Evolutionary conservation across 1,140 invertebrate species (phyloP), one percentile per base, ranked within the genome.

Genomic region (Procambarus clarkii): DNA sequence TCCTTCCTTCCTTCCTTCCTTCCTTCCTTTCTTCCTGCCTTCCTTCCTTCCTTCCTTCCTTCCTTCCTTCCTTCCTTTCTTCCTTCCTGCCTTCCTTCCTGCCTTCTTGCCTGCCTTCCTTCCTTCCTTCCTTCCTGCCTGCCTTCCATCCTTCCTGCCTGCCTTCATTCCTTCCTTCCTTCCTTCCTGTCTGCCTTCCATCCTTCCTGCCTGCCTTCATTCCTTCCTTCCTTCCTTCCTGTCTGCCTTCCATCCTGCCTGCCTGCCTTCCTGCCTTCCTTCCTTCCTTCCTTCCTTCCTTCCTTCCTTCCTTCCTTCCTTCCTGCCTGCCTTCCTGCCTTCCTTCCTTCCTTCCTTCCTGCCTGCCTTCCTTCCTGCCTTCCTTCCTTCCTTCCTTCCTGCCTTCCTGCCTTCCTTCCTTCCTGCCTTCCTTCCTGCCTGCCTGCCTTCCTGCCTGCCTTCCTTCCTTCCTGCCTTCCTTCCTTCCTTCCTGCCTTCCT

Each of bases 181-280:
- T 4, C 3, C 71, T 74, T 74, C 71, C 71, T 74, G 3, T 15
- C 71, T 74, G 3, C 50, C 50, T 54, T 44, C 48, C 46, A 48
- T 50, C 78, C 48, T 50, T 50, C 78, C 46, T 50, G 46, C 18
- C 8, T 79, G 34, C 77, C 77, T 79, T 9, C 77, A 44, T 79
- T 44, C 77, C 77, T 80, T 80, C 78, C 78, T 80, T 80, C 78
- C 78, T 54, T 80, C 78, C 78, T 50, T 54, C 48, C 78, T 48
- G 46, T 18, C 48, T 48, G 46, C 46, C 78, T 80, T 80, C 48
- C 78, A 48, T 48, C 78, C 78, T 54, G 46, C 46, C 46, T 80
- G 24, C 18, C 78, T 54, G 5, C 46, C 46, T 80, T 50, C 46
- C 46, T 80, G 13, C 46, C 24, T 80, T 50, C 78, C 18, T 54